Evolutionary conservation across 1,140 invertebrate species (phyloP).

Genomic region (Apis dorsata): DNA sequence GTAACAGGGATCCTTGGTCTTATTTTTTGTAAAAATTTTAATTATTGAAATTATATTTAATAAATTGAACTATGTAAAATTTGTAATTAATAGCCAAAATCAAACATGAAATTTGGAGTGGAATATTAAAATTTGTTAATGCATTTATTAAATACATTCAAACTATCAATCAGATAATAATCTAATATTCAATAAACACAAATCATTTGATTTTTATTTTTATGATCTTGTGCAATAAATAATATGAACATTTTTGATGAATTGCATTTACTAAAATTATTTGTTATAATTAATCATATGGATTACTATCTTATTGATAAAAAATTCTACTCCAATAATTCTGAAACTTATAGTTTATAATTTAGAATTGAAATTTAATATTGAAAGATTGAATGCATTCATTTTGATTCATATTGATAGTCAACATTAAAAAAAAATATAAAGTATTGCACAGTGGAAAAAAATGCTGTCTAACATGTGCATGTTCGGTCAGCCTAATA

Average conservation of each 20-base stretch:
- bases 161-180: constrained; percentile 44
- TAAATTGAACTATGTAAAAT: constrained; percentile 40
- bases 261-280: constrained; percentile 25
- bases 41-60: constrained; percentile 52
- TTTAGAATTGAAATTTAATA: constrained; percentile 25
- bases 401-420: constrained; percentile 28
- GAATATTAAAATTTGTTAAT: constrained; percentile 38
- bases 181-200: constrained; percentile 13
- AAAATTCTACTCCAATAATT: constrained; percentile 14
- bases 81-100: constrained; percentile 38
- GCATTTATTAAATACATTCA: constrained; percentile 46
- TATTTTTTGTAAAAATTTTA: constrained; percentile 57
- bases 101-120: constrained; percentile 38
- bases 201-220: constrained; percentile 28
- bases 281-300: neutral
- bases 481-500: constrained; percentile 48
- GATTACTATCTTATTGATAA: constrained; percentile 58
- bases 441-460: constrained; percentile 38
- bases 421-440: constrained; percentile 29
- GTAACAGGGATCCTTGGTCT: constrained; percentile 63
- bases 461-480: constrained; percentile 51
- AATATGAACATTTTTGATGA: constrained; percentile 12
- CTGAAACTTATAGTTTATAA: constrained; percentile 24
- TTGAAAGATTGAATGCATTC: constrained; percentile 17
- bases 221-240: constrained; percentile 37